Evolutionary conservation across 2,113 vertebrate genomes (phyloP), one percentile per base, ranked within the genome.

Genomic region (Ophiodon elongatus): DNA sequence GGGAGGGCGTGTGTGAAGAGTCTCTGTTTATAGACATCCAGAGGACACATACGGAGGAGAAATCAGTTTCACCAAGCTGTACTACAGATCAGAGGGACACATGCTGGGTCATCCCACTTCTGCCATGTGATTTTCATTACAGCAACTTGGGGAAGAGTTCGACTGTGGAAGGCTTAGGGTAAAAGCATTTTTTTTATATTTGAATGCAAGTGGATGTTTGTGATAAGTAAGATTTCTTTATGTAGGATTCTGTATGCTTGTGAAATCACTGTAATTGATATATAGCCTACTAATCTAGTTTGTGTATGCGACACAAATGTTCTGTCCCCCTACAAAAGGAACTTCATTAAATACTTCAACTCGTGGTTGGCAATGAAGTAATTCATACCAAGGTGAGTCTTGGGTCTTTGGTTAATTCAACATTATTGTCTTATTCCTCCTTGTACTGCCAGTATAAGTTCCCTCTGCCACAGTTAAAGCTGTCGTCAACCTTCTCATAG

Each of bases 41-140:
- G 76, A 64, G n/a, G n/a, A n/a, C n/a, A n/a, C n/a, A n/a, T n/a
- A n/a, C 50, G n/a, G 47, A 78, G 47, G 76, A 87, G 27, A 75
- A 81, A 73, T 78, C 76, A 41, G 31, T 68, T 75, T 66, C 68
- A 57, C 11, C 74, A 56, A n/a, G 63, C 60, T 64, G 78, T 17
- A 21, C 39, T 14, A 35, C 60, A 78, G 62, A 69, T 73, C 73
- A 78, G 47, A 69, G 19, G 60, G 66, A 81, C 15, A 6, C 67
- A 15, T 4, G 0, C 72, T 10, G n/a, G 63, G 10, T 83, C 72
- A 27, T 66, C 70, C 43, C 65, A 19, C 78, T 41, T 73, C 65
- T 72, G 62, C 74, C 87, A 85, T 88, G 89, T 90, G 91, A 91
- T 85, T 79, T 67, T 75, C 31, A 65, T 83, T 72, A 82, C 71